phyloP scores from a whole-genome alignment of 30 jellyfish, hydroid and myxozoan species.

The Pseudorhiza aurosa region DNA sequence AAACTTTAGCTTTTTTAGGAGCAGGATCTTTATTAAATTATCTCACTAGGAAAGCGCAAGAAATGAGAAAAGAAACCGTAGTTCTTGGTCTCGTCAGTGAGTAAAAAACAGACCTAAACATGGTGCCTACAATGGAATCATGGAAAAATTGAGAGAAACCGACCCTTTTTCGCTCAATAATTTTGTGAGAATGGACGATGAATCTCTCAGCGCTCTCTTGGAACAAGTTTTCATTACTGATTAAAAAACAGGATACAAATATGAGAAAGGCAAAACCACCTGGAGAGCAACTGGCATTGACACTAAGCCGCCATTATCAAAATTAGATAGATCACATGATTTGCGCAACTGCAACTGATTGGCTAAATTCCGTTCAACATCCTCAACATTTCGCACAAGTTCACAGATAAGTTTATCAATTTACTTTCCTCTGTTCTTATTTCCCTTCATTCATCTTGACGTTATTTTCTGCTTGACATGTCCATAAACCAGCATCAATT shows the following conservation, averaged over 20 bases:
- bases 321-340: too few relatives aligned
- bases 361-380: too few relatives aligned
- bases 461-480: too few relatives aligned
- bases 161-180: slow-evolving; percentile 7
- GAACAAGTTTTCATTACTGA: not conserved
- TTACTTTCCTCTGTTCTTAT: too few relatives aligned
- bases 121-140: not conserved
- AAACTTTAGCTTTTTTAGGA: not conserved
- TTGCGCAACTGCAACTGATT: too few relatives aligned
- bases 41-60: not conserved
- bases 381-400: too few relatives aligned
- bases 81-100: slow-evolving; percentile 1
- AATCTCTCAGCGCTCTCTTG: not conserved
- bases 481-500: too few relatives aligned
- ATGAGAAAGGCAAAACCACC: slow-evolving; percentile 15
- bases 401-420: too few relatives aligned
- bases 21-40: not conserved
- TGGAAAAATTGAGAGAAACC: not conserved
- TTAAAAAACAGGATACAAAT: slow-evolving; percentile 7
- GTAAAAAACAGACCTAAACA: not conserved
- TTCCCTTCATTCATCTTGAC: too few relatives aligned
- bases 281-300: slow-evolving; percentile 17
- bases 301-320: too few relatives aligned
- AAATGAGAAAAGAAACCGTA: not conserved
- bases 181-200: slow-evolving; percentile 9